A percentile compares a stretch with the other conserved stretches of the same genome.
Conservation (phyloP, 2,113 vertebrate genomes). For the Trochalopteron elliotii region DNA sequence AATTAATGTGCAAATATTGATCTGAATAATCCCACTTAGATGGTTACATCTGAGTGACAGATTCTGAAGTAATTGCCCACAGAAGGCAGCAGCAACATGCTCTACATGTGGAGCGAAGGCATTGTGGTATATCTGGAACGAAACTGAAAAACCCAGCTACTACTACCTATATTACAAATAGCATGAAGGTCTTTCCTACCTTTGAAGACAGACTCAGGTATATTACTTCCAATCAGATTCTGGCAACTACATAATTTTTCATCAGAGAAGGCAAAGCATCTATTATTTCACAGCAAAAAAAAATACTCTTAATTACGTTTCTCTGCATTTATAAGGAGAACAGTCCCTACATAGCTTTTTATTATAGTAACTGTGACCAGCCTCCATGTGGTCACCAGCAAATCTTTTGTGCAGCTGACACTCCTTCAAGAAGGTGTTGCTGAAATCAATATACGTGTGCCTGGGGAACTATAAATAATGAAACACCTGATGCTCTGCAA, state of each 20-base stretch:
- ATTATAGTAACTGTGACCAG: neutral
- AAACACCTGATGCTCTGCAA: conserved; percentile 17
- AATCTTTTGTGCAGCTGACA: conserved; percentile 30
- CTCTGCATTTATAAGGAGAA: neutral
- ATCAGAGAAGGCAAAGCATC: neutral
- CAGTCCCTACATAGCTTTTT: neutral
- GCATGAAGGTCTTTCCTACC: neutral
- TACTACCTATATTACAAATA: neutral
- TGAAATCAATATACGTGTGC: neutral
- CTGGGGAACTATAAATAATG: conserved; percentile 15
- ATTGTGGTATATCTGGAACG: neutral
- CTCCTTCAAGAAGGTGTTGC: conserved; percentile 22
- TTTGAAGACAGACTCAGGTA: neutral
- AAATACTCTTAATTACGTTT: neutral
- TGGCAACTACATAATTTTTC: neutral
- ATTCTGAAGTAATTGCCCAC: neutral
- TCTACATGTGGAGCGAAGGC: rapidly evolving
- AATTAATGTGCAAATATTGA: conserved; percentile 4
- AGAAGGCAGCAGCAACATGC: neutral
- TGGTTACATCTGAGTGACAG: neutral
- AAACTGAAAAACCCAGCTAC: neutral
- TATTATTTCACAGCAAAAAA: neutral
- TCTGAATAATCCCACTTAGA: neutral
- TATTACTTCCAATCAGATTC: neutral
- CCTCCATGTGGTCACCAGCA: neutral